Evolutionary conservation across 2,888 invertebrate species (phyloP).

Genomic region (Rotaria magnacalcarata): DNA sequence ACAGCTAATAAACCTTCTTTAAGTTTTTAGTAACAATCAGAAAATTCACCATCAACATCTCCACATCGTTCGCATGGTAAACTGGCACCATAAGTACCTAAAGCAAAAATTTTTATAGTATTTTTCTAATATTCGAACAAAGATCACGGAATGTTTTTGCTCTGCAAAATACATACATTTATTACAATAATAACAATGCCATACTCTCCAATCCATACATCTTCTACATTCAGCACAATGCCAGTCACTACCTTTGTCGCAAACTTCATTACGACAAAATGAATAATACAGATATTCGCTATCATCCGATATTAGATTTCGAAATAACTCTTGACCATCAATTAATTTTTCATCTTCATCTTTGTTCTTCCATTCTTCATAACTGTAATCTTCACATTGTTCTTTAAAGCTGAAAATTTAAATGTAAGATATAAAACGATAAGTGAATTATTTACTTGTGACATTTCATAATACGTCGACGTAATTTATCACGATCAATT

Average conservation of each 20-base stretch:
- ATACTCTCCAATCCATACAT: constrained; percentile 9
- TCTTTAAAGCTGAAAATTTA: neutral
- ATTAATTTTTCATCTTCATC: neutral
- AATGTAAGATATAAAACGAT: neutral
- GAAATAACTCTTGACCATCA: neutral
- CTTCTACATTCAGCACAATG: neutral
- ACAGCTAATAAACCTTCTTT: too few relatives aligned
- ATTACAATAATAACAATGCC: neutral
- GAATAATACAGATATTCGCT: neutral
- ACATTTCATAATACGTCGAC: neutral
- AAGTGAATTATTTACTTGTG: neutral
- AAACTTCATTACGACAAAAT: neutral
- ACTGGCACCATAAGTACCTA: neutral
- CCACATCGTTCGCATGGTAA: too few relatives aligned
- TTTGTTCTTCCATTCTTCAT: neutral
- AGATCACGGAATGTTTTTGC: neutral
- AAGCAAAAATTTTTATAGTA: neutral
- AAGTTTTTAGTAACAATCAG: too few relatives aligned
- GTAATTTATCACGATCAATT: neutral
- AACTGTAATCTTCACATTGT: neutral
- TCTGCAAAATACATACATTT: neutral
- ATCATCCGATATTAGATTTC: neutral
- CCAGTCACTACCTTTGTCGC: neutral
- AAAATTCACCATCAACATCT: too few relatives aligned
- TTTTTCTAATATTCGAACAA: neutral